Conservation (phyloP, 2,113 vertebrate species). For the Ceuthmochares aereus region DNA sequence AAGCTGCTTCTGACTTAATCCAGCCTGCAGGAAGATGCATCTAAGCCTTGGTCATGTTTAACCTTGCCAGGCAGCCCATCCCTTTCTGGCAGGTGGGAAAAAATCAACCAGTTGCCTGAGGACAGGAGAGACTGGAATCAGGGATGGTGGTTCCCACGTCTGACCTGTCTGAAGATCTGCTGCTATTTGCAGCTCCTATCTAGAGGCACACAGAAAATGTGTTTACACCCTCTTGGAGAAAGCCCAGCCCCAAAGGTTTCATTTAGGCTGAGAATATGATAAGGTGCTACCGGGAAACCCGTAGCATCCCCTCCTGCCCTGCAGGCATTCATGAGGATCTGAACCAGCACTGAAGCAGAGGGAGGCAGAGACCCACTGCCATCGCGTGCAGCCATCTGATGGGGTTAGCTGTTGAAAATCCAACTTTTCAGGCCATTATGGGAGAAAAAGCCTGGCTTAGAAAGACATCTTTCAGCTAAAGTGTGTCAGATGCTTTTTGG, state of each 20-base stretch:
- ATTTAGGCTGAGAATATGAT: neutral
- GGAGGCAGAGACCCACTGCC: neutral
- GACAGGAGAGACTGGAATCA: neutral
- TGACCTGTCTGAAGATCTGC: neutral
- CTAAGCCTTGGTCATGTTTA: neutral
- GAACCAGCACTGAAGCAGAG: neutral
- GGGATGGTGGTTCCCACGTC: fast-evolving
- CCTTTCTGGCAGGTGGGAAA: neutral
- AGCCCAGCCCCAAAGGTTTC: neutral
- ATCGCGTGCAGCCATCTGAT: too few relatives aligned
- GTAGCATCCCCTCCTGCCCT: neutral
- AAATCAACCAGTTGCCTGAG: neutral
- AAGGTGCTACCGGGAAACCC: neutral
- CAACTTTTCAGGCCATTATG: fast-evolving
- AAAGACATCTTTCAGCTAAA: neutral
- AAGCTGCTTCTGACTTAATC: neutral
- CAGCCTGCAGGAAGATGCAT: neutral
- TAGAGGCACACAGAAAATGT: neutral
- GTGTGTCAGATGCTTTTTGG: neutral
- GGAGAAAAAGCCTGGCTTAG: neutral
- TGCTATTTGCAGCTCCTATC: neutral
- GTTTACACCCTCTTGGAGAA: neutral
- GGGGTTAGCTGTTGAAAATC: neutral
- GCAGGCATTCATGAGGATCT: neutral
- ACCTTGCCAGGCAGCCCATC: neutral